Evolutionary conservation across 2,113 vertebrate genomes (phyloP).

Genomic region (Petrocephalus microphthalmus): DNA sequence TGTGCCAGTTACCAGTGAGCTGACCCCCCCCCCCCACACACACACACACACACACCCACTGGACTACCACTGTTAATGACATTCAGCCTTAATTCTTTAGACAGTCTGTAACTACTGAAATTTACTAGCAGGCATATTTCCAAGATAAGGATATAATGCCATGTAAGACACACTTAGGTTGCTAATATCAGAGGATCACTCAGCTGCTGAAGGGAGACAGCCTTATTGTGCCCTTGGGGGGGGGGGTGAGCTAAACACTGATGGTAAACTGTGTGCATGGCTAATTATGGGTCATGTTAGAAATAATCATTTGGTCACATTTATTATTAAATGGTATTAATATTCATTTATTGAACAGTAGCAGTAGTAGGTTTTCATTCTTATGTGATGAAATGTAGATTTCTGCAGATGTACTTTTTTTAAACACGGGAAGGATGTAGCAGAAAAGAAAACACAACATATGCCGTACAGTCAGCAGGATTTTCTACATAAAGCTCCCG

Average conservation of each 20-base stretch:
- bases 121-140: background rate
- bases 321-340: background rate
- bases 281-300: background rate
- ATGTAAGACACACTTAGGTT: background rate
- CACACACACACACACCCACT: too few relatives aligned
- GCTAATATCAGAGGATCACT: background rate
- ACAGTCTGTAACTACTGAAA: background rate
- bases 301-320: background rate
- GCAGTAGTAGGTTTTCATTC: background rate
- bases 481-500: background rate
- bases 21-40: background rate
- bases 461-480: background rate
- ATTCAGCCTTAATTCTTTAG: background rate
- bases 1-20: background rate
- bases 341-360: background rate
- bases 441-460: background rate
- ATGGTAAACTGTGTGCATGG: background rate
- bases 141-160: background rate
- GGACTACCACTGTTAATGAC: background rate
- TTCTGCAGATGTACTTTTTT: background rate
- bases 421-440: background rate
- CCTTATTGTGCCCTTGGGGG: background rate
- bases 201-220: background rate
- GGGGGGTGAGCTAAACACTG: background rate
- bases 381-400: background rate